Base-by-base conservation (phyloP, 2,113 vertebrate species). In the Sander vitreus region DNA sequence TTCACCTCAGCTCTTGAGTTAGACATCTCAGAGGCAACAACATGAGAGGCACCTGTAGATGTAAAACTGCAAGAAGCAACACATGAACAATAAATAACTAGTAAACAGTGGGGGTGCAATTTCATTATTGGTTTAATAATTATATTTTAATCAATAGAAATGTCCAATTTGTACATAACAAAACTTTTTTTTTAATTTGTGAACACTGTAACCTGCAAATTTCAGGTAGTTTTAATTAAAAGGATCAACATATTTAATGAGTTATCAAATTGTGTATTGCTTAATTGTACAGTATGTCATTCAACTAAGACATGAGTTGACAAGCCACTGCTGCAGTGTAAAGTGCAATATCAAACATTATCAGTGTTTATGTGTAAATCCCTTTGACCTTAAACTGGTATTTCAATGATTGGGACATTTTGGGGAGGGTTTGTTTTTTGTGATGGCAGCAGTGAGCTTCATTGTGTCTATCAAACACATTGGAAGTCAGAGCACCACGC, bases 1-100 rank as follows among this genome's bases (percentile, higher is more conserved):
- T 57, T 72, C 75, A 77, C 50, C 75, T 81, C 67, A 57, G 6
- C 68, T 82, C 60, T 60, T 62, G 57, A 71, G 64, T 78, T 70
- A 85, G 69, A 70, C 47, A 36, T 21, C 27, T 75, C 63, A 73
- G 45, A 21, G 70, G 68, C 76, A 64, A 25, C 43, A 12, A 43
- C 72, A n/a, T 5, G 2, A 33, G 45, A 73, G 11, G 57, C 59
- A n/a, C 36, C 64, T 65, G 47, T 57, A 25, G 21, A 51, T 6
- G 1, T 23, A 43, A 43, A 76, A 19, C 45, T 53, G 33, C 51
- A 55, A 15, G 13, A 55, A 25, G 43, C 11, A 51, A 47, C n/a
- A 70, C 55, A 51, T 64, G 18, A 69, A 14, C 23, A 50, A 30
- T 19, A n/a, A 30, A 57, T 30, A n/a, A 73, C 10, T 5, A 15